Base-by-base conservation (phyloP, 2,888 invertebrate species). In the Netelia inedita region DNA sequence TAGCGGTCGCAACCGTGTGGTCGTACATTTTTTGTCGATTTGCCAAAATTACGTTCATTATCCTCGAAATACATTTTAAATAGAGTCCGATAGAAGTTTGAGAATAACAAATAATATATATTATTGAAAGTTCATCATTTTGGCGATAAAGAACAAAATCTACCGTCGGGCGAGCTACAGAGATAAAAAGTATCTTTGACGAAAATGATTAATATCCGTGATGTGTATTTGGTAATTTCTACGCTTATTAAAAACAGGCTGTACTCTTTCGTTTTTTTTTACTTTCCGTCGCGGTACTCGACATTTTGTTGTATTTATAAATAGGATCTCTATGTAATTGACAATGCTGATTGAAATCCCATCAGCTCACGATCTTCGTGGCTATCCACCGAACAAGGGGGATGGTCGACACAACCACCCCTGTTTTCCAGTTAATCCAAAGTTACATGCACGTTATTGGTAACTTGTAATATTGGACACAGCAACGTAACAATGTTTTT, bases 291-390 rank as follows among this genome's bases (percentile, higher is more conserved):
- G 72, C 75, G 57, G 59, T 76, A 65, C 16, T 73, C 83, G 82
- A 84, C 78, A 83, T 82, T 66, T 73, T 61, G 14, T 21, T 61
- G 23, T 43, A 61, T 50, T 19, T 82, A 73, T 71, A 76, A 76
- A 84, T 72, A 78, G 76, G 63, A 75, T 35, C 35, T 78, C 75
- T 81, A 57, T 76, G 43, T 86, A 86, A 86, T 86, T 86, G 86
- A 86, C 86, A 86, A 82, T 86, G 75, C 80, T 86, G 85, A 82
- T 83, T 76, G 68, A 74, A 79, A 71, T 72, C 78, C 72, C 73
- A 72, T 19, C 65, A 65, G 63, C 53, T 66, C 10, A 41, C 66
- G n/a, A 74, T 10, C 74, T 14, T 21, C 9, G 50, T 57, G 57
- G 21, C 57, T 6, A 57, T 10, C 16, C 21, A 16, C 19, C 28